Evolutionary conservation across 2,888 invertebrate species (phyloP).

Genomic region (Elgonia sp.): DNA sequence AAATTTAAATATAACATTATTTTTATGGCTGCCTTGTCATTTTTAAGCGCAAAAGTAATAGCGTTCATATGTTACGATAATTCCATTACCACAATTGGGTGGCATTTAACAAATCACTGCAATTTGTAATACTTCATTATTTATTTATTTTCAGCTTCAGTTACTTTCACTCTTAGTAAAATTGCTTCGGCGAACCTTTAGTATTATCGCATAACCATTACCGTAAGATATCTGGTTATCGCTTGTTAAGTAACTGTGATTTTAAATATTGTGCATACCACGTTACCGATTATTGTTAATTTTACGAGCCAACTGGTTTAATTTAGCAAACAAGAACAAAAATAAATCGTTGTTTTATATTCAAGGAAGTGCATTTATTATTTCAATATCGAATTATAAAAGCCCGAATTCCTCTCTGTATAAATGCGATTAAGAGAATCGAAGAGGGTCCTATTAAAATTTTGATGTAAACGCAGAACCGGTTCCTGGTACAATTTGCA

Average conservation of each 20-base stretch:
- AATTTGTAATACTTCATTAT: slow-evolving; percentile 62
- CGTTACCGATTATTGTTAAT: slow-evolving; percentile 30
- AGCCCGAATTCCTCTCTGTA: slow-evolving; percentile 19
- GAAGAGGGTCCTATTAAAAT: slow-evolving; percentile 35
- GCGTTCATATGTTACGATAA: slow-evolving; percentile 17
- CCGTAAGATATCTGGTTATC: slow-evolving; percentile 47
- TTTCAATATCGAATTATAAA: slow-evolving; percentile 8
- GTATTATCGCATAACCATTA: slow-evolving; percentile 48
- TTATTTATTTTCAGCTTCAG: slow-evolving; percentile 43
- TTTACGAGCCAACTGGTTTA: slow-evolving; percentile 26
- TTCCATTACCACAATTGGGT: slow-evolving; percentile 49
- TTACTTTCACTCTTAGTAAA: slow-evolving; percentile 65
- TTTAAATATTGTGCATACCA: slow-evolving; percentile 44
- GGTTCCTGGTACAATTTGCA: slow-evolving; percentile 36
- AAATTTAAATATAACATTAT: background rate
- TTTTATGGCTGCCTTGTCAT: background rate
- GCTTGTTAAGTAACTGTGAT: slow-evolving; percentile 58
- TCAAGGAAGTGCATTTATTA: slow-evolving; percentile 34
- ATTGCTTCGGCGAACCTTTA: slow-evolving; percentile 48
- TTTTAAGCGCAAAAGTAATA: background rate
- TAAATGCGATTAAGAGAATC: slow-evolving; percentile 39
- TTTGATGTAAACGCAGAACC: slow-evolving; percentile 44
- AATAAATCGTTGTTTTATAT: slow-evolving; percentile 33
- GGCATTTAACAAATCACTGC: slow-evolving; percentile 55
- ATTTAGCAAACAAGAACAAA: slow-evolving; percentile 18